Conservation (phyloP, 2,797 vertebrate genomes). For the Semaprochilodus insignis region DNA sequence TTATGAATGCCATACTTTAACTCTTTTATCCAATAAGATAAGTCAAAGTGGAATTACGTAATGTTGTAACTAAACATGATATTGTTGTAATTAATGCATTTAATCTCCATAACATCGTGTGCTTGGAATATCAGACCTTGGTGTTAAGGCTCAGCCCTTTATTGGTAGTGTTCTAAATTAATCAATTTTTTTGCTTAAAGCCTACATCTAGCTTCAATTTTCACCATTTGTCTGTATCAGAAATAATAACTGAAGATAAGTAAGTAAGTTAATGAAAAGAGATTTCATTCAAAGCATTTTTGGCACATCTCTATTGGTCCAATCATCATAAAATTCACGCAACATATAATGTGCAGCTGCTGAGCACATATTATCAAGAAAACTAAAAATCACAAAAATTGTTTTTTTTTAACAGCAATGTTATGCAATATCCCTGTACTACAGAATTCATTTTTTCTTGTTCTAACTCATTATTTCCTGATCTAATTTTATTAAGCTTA, state of each 20-base stretch:
- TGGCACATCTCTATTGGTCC: no score
- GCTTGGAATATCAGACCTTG: background rate
- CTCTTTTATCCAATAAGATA: no score
- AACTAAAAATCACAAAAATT: background rate
- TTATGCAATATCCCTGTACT: background rate
- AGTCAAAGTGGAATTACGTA: no score
- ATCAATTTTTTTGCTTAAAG: background rate
- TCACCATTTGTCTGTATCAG: background rate
- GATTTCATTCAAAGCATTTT: no score
- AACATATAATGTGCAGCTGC: no score
- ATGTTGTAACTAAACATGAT: no score
- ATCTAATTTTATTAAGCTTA: background rate
- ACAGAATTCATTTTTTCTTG: no score
- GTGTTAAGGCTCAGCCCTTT: background rate
- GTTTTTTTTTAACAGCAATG: background rate
- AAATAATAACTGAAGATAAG: background rate
- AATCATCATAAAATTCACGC: no score
- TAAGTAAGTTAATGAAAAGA: no score
- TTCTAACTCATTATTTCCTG: no score
- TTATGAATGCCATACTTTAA: no score
- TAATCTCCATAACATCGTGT: background rate
- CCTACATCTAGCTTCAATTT: background rate
- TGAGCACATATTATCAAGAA: no score
- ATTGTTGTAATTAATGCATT: background rate
- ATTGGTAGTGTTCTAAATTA: background rate